Evolutionary conservation across 2,888 invertebrate species (phyloP).

Genomic region (Sphaerophoria rueppellii): DNA sequence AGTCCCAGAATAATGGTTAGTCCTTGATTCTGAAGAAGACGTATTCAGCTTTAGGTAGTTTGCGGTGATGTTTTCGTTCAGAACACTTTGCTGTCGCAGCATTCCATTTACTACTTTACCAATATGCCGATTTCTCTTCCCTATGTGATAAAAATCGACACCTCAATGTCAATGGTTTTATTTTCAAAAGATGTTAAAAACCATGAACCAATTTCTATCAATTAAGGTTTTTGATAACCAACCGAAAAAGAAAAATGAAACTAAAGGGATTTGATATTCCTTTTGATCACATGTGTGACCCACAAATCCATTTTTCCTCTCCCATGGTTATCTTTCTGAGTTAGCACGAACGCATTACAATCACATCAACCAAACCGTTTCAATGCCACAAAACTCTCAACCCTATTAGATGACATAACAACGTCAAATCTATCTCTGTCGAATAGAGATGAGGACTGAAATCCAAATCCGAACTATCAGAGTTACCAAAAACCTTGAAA

Average conservation of each 20-base stretch:
- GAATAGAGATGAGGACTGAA: slow-evolving; percentile 31
- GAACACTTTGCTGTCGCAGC: no score
- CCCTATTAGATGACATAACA: background rate
- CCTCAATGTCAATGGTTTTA: no score
- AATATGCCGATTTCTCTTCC: no score
- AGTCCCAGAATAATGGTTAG: no score
- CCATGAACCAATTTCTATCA: no score
- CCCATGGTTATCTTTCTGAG: background rate
- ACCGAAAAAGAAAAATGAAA: background rate
- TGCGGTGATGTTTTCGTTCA: no score
- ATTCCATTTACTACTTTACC: no score
- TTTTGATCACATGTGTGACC: slow-evolving; percentile 9
- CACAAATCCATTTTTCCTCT: slow-evolving; percentile 7
- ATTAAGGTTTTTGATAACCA: background rate
- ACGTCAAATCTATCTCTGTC: background rate
- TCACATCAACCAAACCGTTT: background rate
- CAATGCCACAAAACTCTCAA: slow-evolving; percentile 12
- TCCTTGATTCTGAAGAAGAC: no score
- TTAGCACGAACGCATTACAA: background rate
- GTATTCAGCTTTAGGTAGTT: no score
- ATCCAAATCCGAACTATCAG: slow-evolving; percentile 31
- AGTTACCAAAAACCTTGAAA: slow-evolving; percentile 60
- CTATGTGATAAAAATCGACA: no score
- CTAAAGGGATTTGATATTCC: background rate
- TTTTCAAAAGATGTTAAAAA: no score